Evolutionary conservation across 2,113 vertebrate genomes (phyloP).

Genomic region (Gopherus evgoodei): DNA sequence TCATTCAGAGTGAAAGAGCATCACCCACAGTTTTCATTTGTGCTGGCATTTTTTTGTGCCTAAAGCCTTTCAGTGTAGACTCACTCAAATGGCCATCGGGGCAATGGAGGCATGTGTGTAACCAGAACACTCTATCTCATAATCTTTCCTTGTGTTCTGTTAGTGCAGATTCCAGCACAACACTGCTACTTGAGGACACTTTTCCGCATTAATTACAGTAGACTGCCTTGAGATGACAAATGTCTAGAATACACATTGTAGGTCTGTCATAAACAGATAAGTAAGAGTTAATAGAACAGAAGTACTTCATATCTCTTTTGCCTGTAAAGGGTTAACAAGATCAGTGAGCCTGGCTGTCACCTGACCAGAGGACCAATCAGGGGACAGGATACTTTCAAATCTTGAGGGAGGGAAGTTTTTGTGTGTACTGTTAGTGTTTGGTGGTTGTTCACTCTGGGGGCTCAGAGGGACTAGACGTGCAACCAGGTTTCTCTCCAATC

Average conservation of each 20-base stretch:
- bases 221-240: neutral
- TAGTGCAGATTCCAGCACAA: neutral
- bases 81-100: neutral
- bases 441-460: no score
- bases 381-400: no score
- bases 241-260: neutral
- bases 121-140: neutral
- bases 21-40: neutral
- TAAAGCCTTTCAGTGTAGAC: neutral
- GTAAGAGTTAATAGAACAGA: no score
- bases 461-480: no score
- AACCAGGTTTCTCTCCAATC: no score
- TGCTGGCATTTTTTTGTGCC: neutral
- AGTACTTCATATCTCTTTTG: no score
- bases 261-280: no score
- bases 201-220: neutral
- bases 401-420: no score
- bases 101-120: neutral
- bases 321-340: no score
- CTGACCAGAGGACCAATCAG: no score
- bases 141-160: neutral
- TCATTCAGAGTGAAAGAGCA: neutral
- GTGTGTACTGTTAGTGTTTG: no score
- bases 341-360: no score
- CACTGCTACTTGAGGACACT: neutral